Base-by-base conservation (phyloP, 2,888 invertebrate genomes). In the Liposcelis brunnea region DNA sequence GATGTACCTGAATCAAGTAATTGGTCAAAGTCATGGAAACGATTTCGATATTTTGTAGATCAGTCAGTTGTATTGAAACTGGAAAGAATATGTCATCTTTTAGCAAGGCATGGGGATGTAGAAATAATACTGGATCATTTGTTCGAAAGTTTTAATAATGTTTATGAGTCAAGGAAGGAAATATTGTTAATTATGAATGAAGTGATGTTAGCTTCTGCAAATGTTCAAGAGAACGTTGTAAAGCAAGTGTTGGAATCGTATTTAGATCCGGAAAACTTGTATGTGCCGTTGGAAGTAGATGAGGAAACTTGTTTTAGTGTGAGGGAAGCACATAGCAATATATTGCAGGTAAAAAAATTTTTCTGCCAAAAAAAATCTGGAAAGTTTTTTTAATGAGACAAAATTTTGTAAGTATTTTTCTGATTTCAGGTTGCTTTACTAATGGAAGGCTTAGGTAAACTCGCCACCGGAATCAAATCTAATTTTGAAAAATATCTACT, bases 371-470 rank as follows among this genome's bases (percentile, higher is more conserved):
- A 8, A 8, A 26, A 8, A 26, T 4, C 26, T 8, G 26, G 8
- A 26, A 8, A 26, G 8, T 26, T 26, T 26, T 8, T 26, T n/a
- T n/a, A n/a, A n/a, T n/a, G n/a, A n/a, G n/a, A n/a, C 26, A 26
- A 6, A 6, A 26, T 26, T 26, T 26, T 26, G 4, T 6, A 14
- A 7, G 10, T 35, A 10, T 7, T 7, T 35, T 7, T 16, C 16
- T 14, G 5, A 6, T 35, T 35, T 35, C 35, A 35, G 35, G 35
- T 35, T 16, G 10, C 16, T 14, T 56, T 82, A 6, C 63, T 80
- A 49, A 63, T 77, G 0, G 81, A 83, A 59, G 79, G 80, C 1
- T 59, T 83, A 12, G 82, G 77, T 1, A 61, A 70, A 53, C 66
- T 77, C 50, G 77, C 82, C 0, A 47, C 53, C 7, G 59, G 63